A percentile compares a stretch with the other conserved stretches of the same genome.
Conservation (phyloP, 2,888 invertebrate species). For the Taphrorychus bicolor region DNA sequence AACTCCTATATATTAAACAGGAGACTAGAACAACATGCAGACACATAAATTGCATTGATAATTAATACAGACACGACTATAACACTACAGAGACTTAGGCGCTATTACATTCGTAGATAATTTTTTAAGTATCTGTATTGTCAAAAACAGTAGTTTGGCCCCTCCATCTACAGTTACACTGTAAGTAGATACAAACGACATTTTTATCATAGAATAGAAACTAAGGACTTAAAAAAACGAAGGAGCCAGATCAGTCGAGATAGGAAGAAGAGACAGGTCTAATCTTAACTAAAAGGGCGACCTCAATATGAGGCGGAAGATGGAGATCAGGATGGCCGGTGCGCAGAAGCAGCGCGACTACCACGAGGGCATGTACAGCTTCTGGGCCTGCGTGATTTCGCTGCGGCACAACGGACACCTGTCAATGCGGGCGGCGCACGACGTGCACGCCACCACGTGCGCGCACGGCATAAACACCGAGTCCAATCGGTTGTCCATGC, state of each 20-base stretch:
- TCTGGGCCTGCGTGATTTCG: conserved; percentile 72
- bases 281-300: conserved; percentile 8
- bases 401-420: conserved; percentile 79
- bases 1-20: no score
- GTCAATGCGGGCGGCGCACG: conserved; percentile 77
- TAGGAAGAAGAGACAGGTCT: not conserved
- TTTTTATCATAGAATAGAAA: conserved; percentile 19
- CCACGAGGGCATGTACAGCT: conserved; percentile 70
- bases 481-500: conserved; percentile 85
- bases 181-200: no score
- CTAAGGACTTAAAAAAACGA: conserved; percentile 15
- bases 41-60: conserved; percentile 34
- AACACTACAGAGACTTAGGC: not conserved
- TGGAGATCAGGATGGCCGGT: not conserved
- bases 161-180: no score
- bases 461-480: conserved; percentile 87
- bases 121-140: conserved; percentile 41
- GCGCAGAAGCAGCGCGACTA: conserved; percentile 9
- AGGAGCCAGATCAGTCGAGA: conserved; percentile 33
- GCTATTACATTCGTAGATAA: conserved; percentile 9
- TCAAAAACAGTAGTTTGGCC: conserved; percentile 36
- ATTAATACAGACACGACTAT: not conserved
- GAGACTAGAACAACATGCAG: conserved; percentile 23
- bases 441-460: conserved; percentile 83
- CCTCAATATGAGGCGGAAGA: conserved; percentile 32